These are phyloP conservation scores for Periophthalmodon schlosseri DNA, from an alignment of 2,113 vertebrate species.

Conservation along the genomic window DNA sequence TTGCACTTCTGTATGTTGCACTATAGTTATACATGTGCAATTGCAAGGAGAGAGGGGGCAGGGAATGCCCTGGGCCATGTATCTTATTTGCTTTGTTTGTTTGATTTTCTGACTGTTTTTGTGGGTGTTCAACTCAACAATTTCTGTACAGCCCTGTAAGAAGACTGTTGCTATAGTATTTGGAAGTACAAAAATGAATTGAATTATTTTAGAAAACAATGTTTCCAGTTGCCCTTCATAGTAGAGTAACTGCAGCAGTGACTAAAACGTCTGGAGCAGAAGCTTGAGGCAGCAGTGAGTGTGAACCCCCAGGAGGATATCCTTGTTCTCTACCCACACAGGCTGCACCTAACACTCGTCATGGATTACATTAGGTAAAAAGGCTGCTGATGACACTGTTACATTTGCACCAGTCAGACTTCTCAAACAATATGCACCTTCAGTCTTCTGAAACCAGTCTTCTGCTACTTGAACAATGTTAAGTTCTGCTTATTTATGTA, in stretches of 20 bases:
- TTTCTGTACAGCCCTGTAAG: not conserved
- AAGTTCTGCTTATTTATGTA: not conserved
- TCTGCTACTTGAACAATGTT: not conserved
- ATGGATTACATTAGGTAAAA: slow-evolving; percentile 39
- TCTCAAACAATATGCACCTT: slow-evolving; percentile 5
- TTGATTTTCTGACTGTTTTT: no score
- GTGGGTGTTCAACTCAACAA: not conserved
- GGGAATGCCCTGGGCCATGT: no score
- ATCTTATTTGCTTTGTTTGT: no score
- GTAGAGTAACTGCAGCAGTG: slow-evolving; percentile 12
- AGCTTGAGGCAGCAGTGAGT: slow-evolving; percentile 27
- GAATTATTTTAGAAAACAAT: not conserved
- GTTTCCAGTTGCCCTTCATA: not conserved
- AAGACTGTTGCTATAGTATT: not conserved
- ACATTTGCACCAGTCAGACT: slow-evolving; percentile 35
- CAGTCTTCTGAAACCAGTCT: not conserved
- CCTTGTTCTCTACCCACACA: slow-evolving; percentile 35
- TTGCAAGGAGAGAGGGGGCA: no score
- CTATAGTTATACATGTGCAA: no score
- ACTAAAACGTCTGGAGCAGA: slow-evolving; percentile 22
- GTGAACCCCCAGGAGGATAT: slow-evolving; percentile 25
- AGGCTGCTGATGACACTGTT: slow-evolving; percentile 59
- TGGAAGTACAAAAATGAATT: not conserved
- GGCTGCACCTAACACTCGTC: slow-evolving; percentile 33
- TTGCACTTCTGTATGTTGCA: no score